Base-by-base conservation (phyloP, 1,140 invertebrate genomes). In the Apis cerana region DNA sequence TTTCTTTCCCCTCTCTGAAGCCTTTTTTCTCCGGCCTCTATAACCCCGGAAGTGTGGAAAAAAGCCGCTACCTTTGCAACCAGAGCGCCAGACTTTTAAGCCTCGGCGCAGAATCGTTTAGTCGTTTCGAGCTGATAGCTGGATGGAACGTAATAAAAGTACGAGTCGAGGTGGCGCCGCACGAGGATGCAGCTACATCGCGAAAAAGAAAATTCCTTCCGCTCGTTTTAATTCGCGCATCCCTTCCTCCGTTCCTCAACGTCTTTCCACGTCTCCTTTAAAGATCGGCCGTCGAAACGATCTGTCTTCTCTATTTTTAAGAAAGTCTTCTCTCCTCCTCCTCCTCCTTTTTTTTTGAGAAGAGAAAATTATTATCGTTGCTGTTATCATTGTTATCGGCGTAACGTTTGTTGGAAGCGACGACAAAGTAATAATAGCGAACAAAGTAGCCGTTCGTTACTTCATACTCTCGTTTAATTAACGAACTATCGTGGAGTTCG, bases 141-240 rank as follows among this genome's bases (percentile, higher is more conserved):
- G n/a, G 64, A 75, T 76, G 62, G 43, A 82, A 76, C 80, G 80
- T 65, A 82, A 82, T 75, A 82, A 82, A 82, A 82, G 80, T 67
- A 82, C 64, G 43, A 76, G 72, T 50, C 48, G 67, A 17, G 59
- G 11, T 61, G 71, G n/a, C 62, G 54, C 13, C 62, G 80, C 8
- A 68, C 33, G 33, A 43, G 80, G 52, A 65, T 75, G 70, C 70
- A 75, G 64, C 62, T 75, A 72, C 64, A 76, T 59, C 72, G 72
- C 54, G 72, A 68, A 82, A 56, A 82, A 82, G 80, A 76, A 43
- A 82, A 82, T 82, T 76, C 72, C 80, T 68, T 76, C 80, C 80
- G 62, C 54, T 76, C 80, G 80, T 82, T 82, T 82, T 82, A 82
- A 82, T 82, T 82, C 80, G 80, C 72, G 80, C 12, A 48, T 15